Evolutionary conservation across 2,797 vertebrate species (phyloP).

Genomic region (Gallinago solitaria): DNA sequence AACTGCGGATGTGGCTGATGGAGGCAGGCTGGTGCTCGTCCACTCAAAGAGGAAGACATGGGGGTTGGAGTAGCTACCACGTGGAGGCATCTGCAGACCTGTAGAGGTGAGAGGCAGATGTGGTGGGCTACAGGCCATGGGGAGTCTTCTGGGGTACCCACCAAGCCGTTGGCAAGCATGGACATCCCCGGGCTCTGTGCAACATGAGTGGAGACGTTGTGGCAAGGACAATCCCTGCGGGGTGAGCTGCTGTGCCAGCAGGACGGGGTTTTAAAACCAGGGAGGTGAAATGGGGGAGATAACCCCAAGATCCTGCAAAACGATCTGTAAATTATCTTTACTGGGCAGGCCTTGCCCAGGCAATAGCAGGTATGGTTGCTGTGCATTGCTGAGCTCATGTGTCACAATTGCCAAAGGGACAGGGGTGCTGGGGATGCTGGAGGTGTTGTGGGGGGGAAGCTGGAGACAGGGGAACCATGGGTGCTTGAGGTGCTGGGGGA

Average conservation of each 20-base stretch:
- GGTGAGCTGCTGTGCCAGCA: background rate
- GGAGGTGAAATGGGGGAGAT: background rate
- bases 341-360: background rate
- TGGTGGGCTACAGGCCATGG: background rate
- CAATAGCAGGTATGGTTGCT: background rate
- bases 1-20: background rate
- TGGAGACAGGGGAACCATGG: background rate
- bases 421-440: background rate
- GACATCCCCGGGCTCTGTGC: background rate
- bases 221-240: background rate
- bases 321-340: background rate
- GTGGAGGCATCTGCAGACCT: background rate
- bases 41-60: too few relatives aligned
- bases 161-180: fast-evolving
- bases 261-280: background rate
- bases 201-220: background rate
- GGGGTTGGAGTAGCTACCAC: background rate
- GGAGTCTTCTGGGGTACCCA: background rate
- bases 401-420: background rate
- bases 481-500: background rate
- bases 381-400: background rate
- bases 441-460: background rate
- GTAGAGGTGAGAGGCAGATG: background rate
- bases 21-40: background rate
- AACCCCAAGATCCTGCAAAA: too few relatives aligned